Percentiles rank a stretch among this genome's conserved stretches.
Evolutionary conservation across 2,888 invertebrate species (phyloP).

Genomic region (Ceramica pisi): DNA sequence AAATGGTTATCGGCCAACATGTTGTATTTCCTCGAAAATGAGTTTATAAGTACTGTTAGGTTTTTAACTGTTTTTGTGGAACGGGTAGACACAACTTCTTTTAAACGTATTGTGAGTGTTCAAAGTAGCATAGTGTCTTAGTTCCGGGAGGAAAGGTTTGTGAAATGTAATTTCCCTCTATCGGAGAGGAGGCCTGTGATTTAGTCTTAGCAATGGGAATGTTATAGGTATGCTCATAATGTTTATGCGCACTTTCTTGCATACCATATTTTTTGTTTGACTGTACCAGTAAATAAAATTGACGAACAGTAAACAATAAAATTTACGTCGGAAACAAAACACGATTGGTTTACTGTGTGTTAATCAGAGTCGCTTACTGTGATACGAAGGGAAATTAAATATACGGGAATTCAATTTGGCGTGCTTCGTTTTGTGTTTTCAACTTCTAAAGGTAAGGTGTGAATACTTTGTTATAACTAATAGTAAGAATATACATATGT

Average conservation of each 20-base stretch:
- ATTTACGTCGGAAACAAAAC: constrained; percentile 19
- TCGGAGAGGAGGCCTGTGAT: background rate
- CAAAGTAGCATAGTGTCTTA: no score
- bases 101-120: no score
- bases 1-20: background rate
- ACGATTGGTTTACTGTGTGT: constrained; percentile 4
- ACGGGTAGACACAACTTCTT: no score
- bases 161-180: background rate
- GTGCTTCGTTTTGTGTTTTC: background rate
- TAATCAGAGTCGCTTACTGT: constrained; percentile 4
- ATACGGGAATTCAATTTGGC: background rate
- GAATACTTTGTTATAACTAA: background rate
- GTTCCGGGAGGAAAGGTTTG: no score
- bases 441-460: background rate
- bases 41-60: background rate
- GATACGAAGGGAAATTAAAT: constrained; percentile 16
- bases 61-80: no score
- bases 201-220: background rate
- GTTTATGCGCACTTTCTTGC: background rate
- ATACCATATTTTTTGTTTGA: background rate
- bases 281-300: no score
- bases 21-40: background rate
- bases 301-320: background rate
- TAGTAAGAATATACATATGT: no score
- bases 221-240: background rate